phyloP scores from a whole-genome alignment of 2,113 vertebrate species.

The Centropus bengalensis region DNA sequence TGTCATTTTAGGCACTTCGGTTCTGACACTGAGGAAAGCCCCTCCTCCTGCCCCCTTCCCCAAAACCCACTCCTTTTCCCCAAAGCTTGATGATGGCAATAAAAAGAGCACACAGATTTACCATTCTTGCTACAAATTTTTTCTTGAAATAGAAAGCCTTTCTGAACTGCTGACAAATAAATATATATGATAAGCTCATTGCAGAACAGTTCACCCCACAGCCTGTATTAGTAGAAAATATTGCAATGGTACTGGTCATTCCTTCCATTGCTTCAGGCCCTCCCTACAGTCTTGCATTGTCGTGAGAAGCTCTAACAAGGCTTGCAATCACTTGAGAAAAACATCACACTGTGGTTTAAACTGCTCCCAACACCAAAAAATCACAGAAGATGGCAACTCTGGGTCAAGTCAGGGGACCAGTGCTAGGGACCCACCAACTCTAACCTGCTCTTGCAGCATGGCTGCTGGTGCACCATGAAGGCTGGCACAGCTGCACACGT shows the following conservation, averaged over 20 bases:
- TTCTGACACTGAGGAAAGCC: conserved; percentile 29
- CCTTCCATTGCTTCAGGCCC: not conserved
- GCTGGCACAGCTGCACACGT: not conserved
- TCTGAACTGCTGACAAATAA: conserved; percentile 39
- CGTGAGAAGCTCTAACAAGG: not conserved
- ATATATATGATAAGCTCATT: conserved; percentile 20
- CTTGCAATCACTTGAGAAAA: not conserved
- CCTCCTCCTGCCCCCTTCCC: not conserved
- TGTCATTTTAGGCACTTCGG: not conserved
- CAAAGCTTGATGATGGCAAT: conserved; percentile 7
- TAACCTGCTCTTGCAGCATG: not conserved
- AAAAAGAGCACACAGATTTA: conserved; percentile 22
- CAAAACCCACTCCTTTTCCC: not conserved
- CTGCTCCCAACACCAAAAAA: not conserved
- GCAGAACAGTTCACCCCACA: conserved; percentile 54
- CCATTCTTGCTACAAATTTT: conserved; percentile 50
- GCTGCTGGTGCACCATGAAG: rapidly evolving
- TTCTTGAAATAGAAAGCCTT: conserved; percentile 59
- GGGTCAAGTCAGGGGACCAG: not conserved
- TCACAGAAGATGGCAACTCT: rapidly evolving
- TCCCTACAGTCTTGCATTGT: not conserved
- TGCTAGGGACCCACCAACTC: not conserved
- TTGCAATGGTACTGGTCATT: conserved; percentile 5
- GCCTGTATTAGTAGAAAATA: conserved; percentile 67
- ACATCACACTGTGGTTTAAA: not conserved